Percentiles rank a stretch among this genome's conserved stretches.
Evolutionary conservation across 1,140 invertebrate genomes (phyloP).

Genomic region (Meloidogyne floridensis): DNA sequence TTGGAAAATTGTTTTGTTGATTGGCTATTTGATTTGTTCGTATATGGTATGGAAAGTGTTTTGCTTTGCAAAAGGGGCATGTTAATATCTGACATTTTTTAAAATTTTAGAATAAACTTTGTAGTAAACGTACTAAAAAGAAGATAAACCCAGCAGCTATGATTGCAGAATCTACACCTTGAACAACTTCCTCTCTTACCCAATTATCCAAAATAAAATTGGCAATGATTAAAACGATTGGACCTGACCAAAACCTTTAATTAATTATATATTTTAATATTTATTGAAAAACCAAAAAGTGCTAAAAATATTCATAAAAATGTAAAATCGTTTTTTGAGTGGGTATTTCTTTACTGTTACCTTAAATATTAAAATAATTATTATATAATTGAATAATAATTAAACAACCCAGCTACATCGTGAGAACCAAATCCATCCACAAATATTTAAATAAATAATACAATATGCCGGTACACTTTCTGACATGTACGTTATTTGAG

Average conservation of each 20-base stretch:
- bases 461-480: conserved; percentile 85
- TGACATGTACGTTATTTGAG: conserved; percentile 82
- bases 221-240: conserved; percentile 78
- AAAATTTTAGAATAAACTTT: background rate
- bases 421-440: conserved; percentile 82
- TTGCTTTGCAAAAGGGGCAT: conserved; percentile 78
- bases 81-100: conserved; percentile 73
- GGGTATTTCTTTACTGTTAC: conserved; percentile 71
- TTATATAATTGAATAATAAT: background rate
- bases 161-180: conserved; percentile 77
- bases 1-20: conserved; percentile 44
- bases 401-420: conserved; percentile 72
- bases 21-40: conserved; percentile 75
- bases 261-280: conserved; percentile 16
- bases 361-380: background rate
- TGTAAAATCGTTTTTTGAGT: conserved; percentile 75
- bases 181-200: conserved; percentile 85
- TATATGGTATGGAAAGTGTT: conserved; percentile 80
- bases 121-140: conserved; percentile 73
- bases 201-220: conserved; percentile 82
- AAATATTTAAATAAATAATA: conserved; percentile 76
- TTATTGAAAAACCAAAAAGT: conserved; percentile 74
- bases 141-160: conserved; percentile 78
- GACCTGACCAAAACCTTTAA: conserved; percentile 76
- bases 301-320: conserved; percentile 78